Percentiles rank a stretch among this genome's conserved stretches.
Conservation (phyloP, 1,140 invertebrate species). For the Pseudomyrmex flavicornis region DNA sequence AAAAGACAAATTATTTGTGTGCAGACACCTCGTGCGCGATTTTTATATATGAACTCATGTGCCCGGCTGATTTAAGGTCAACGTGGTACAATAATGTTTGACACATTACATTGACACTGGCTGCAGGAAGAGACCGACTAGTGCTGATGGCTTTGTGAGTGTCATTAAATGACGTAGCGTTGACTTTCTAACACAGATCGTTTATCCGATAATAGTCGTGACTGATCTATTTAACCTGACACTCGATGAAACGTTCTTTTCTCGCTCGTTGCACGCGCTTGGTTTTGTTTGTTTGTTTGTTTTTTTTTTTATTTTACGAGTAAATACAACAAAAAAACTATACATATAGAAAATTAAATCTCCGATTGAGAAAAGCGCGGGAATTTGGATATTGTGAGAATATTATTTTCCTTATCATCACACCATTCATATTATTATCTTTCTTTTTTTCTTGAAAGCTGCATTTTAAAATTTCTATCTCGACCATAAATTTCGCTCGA, state of each 20-base stretch:
- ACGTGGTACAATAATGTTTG: constrained; percentile 64
- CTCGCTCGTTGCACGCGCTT: not conserved
- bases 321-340: not conserved
- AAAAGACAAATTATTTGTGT: not conserved
- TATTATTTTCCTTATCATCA: too few species aligned
- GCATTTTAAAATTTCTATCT: not conserved
- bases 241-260: constrained; percentile 37
- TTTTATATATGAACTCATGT: constrained; percentile 41
- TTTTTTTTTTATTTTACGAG: not conserved
- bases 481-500: constrained; percentile 1
- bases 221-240: constrained; percentile 43
- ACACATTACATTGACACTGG: constrained; percentile 73
- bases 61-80: constrained; percentile 76
- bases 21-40: constrained; percentile 5
- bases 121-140: constrained; percentile 75
- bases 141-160: constrained; percentile 65
- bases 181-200: constrained; percentile 67
- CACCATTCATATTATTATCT: not conserved
- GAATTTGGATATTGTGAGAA: too few species aligned
- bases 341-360: too few species aligned
- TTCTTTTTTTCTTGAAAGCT: not conserved
- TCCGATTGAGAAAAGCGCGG: too few species aligned
- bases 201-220: constrained; percentile 70
- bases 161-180: constrained; percentile 67
- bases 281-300: not conserved